phyloP scores from a whole-genome alignment of 2,888 invertebrate species.

The Pristionchus entomophagus region DNA sequence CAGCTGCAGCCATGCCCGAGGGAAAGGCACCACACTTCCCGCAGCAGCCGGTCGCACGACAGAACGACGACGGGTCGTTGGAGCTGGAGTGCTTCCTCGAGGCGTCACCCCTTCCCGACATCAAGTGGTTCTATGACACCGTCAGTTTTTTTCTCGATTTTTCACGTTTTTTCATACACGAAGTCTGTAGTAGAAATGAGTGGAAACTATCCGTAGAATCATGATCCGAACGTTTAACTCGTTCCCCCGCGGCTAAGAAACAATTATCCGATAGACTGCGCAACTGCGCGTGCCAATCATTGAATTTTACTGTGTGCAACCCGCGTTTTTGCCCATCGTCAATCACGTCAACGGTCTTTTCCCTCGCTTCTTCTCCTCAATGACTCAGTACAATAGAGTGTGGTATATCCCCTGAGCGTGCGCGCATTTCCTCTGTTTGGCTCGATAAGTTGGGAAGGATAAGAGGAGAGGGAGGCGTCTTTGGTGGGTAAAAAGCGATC shows the following conservation, averaged over 20 bases:
- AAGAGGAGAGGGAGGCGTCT: background rate
- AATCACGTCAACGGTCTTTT: constrained; percentile 12
- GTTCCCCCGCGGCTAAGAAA: background rate
- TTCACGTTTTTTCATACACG: background rate
- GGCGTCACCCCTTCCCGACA: constrained; percentile 74
- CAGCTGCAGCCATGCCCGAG: constrained; percentile 68
- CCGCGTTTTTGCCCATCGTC: background rate
- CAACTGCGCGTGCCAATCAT: background rate
- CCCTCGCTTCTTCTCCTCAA: background rate
- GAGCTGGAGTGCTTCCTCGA: constrained; percentile 76
- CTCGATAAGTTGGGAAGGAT: background rate
- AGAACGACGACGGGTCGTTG: constrained; percentile 76
- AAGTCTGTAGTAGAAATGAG: background rate
- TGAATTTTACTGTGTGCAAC: constrained; percentile 1
- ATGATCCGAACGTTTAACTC: background rate
- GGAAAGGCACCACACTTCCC: constrained; percentile 76
- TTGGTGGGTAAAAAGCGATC: constrained; percentile 14
- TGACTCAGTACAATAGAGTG: constrained; percentile 34
- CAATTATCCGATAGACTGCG: background rate
- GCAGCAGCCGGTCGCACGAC: constrained; percentile 76
- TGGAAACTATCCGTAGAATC: background rate
- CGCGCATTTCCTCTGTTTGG: constrained; percentile 28
- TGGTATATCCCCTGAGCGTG: constrained; percentile 28
- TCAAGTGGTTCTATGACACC: constrained; percentile 76
- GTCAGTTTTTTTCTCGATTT: constrained; percentile 55